A percentile compares a stretch with the other conserved stretches of the same genome.
phyloP scores from a whole-genome alignment of 2,888 invertebrate species.

The Synergus gifuensis region DNA sequence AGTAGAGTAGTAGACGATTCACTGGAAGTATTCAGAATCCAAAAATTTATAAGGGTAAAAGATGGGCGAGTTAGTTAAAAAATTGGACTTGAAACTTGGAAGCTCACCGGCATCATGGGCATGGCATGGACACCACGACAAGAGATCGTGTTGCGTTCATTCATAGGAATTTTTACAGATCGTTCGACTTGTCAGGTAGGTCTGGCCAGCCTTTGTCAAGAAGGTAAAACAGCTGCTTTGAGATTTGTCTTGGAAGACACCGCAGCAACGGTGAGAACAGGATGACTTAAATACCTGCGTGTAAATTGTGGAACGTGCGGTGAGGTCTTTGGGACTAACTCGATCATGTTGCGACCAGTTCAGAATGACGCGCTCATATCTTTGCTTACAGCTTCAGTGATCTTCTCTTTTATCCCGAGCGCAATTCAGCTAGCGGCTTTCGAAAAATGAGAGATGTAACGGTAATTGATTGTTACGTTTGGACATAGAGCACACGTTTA shows the following conservation, averaged over 20 bases:
- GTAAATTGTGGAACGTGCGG: conserved; percentile 26
- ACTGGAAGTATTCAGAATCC: conserved; percentile 17
- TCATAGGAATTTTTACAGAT: conserved; percentile 41
- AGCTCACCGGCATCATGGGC: neutral
- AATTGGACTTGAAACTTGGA: neutral
- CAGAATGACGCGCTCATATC: conserved; percentile 28
- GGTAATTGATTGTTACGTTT: neutral
- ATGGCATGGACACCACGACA: neutral
- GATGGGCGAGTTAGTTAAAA: neutral
- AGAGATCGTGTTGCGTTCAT: conserved; percentile 40
- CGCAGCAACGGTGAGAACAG: conserved; percentile 29
- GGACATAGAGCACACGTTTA: neutral
- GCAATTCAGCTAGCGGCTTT: neutral
- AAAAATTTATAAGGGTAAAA: conserved; percentile 41
- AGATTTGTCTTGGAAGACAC: conserved; percentile 38
- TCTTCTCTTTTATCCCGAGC: conserved; percentile 5
- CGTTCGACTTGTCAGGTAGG: conserved; percentile 41
- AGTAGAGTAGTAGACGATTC: conserved; percentile 1
- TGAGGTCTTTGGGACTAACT: neutral
- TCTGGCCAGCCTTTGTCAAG: conserved; percentile 39
- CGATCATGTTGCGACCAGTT: conserved; percentile 33
- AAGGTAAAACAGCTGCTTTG: conserved; percentile 40
- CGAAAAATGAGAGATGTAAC: neutral
- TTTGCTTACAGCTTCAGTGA: conserved; percentile 11
- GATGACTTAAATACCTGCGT: conserved; percentile 34